phyloP scores from a whole-genome alignment of 2,113 vertebrate species.

The Rousettus leschenaultii region DNA sequence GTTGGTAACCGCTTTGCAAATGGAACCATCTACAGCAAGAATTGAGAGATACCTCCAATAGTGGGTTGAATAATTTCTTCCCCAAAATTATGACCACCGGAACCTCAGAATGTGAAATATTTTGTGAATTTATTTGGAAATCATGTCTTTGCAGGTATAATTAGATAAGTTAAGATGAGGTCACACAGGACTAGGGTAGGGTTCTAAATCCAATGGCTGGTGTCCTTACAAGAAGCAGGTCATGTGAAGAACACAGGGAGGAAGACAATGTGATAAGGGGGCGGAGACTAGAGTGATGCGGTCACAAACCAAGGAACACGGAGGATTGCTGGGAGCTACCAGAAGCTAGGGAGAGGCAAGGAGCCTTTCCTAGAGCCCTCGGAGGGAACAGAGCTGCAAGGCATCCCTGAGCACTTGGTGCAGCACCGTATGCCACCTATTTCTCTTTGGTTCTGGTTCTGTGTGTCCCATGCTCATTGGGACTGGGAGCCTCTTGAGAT shows the following conservation, averaged over 20 bases:
- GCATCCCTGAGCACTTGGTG: rapidly evolving
- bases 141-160: background rate
- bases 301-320: background rate
- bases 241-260: background rate
- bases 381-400: background rate
- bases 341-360: background rate
- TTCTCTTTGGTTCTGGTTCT: background rate
- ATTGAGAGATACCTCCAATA: background rate
- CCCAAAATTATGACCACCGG: background rate
- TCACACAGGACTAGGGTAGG: background rate
- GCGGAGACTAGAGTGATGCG: background rate
- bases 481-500: background rate
- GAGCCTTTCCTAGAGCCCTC: background rate
- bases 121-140: background rate
- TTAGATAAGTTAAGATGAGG: background rate
- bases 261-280: background rate
- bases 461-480: rapidly evolving
- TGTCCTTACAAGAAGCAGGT: background rate
- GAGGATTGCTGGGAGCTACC: background rate
- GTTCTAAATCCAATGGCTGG: background rate
- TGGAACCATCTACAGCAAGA: background rate
- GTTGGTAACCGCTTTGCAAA: background rate
- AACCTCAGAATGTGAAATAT: background rate
- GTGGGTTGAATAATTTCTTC: background rate
- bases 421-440: too few relatives aligned